These are phyloP conservation scores for Campylorhamphus procurvoides DNA, from an alignment of 2,113 vertebrate species.

Conservation along the genomic window DNA sequence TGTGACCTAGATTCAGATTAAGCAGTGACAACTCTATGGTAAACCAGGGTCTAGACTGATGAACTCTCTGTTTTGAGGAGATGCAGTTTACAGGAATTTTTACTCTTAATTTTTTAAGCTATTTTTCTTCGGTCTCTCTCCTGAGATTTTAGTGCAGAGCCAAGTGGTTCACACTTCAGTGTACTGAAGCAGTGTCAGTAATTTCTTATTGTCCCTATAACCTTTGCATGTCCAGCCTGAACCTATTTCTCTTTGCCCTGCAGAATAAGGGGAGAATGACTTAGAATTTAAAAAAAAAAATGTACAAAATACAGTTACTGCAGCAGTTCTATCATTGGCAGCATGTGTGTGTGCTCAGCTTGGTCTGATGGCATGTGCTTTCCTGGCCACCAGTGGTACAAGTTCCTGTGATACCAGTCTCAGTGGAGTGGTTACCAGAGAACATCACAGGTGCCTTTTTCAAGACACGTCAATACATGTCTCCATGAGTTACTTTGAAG, in stretches of 20 bases:
- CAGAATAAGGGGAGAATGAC: not conserved
- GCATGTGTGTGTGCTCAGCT: not conserved
- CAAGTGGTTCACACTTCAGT: fast-evolving
- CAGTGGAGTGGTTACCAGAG: not conserved
- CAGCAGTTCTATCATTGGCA: not conserved
- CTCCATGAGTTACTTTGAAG: not conserved
- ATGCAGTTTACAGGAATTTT: not conserved
- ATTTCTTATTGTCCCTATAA: not conserved
- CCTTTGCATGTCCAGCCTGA: not conserved
- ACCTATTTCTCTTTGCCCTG: not conserved
- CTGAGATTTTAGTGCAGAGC: not conserved
- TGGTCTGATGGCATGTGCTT: fast-evolving
- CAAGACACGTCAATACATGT: not conserved
- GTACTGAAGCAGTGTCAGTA: not conserved
- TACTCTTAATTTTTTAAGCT: not conserved
- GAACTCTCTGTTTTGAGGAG: not conserved
- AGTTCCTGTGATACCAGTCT: not conserved
- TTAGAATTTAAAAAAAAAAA: not conserved
- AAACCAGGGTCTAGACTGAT: not conserved
- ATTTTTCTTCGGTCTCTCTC: fast-evolving
- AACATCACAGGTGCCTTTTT: not conserved
- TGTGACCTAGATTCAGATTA: not conserved
- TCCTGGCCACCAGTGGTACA: fast-evolving
- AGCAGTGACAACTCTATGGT: not conserved
- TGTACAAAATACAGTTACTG: not conserved